These are phyloP conservation scores for Lochmaea capreae DNA, from an alignment of 2,888 invertebrate genomes.

Conservation along the genomic window DNA sequence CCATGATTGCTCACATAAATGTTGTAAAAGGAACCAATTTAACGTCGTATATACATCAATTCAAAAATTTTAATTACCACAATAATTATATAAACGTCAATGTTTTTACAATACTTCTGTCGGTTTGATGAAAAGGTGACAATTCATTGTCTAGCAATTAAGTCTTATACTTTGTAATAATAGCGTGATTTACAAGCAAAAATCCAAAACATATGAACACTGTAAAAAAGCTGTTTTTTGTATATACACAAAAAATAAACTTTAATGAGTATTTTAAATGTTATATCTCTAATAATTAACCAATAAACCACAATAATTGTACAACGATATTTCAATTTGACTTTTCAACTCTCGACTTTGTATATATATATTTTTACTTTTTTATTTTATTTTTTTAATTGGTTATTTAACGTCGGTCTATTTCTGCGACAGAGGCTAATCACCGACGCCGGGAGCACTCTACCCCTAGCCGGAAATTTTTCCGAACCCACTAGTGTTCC, in stretches of 20 bases:
- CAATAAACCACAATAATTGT: neutral
- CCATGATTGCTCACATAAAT: constrained; percentile 28
- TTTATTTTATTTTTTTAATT: too few species aligned
- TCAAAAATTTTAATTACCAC: too few species aligned
- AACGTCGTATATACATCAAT: neutral
- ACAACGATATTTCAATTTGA: too few species aligned
- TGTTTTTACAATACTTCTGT: constrained; percentile 1
- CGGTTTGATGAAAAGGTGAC: neutral
- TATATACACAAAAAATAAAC: neutral
- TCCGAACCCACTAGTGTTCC: too few species aligned
- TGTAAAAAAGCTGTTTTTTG: neutral
- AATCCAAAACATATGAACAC: neutral
- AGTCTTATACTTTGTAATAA: neutral
- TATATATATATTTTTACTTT: too few species aligned
- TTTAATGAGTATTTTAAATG: neutral
- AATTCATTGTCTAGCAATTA: neutral
- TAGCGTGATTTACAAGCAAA: too few species aligned
- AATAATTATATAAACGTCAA: neutral
- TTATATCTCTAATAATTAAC: neutral
- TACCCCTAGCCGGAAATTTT: too few species aligned
- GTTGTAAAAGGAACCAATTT: constrained; percentile 18
- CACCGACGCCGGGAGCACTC: too few species aligned
- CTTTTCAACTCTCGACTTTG: too few species aligned
- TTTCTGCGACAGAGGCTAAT: too few species aligned
- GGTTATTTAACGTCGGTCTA: too few species aligned